Conservation (phyloP, 2,888 invertebrate genomes). For the Euplagia quadripunctaria region DNA sequence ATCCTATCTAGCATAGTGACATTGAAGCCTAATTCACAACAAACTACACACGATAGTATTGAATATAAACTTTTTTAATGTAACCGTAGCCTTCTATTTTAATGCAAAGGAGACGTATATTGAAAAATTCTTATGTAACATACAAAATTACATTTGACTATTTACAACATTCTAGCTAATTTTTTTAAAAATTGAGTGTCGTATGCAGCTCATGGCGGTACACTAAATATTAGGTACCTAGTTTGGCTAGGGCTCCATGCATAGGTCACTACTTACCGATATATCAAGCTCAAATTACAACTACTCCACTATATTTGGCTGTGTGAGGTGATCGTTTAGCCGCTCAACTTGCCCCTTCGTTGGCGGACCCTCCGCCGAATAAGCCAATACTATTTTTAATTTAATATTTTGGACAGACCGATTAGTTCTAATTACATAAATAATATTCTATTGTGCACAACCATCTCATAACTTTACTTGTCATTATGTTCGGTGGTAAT, state of each 20-base stretch:
- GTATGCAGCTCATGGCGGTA: conserved; percentile 70
- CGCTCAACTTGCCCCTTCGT: conserved; percentile 37
- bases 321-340: conserved; percentile 39
- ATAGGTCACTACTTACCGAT: conserved; percentile 73
- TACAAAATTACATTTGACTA: conserved; percentile 86
- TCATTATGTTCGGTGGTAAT: conserved; percentile 56
- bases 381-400: conserved; percentile 60
- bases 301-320: conserved; percentile 55
- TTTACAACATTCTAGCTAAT: conserved; percentile 84
- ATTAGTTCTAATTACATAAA: conserved; percentile 74
- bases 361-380: conserved; percentile 60
- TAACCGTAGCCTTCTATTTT: conserved; percentile 81
- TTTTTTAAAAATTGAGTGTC: conserved; percentile 69
- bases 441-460: conserved; percentile 84
- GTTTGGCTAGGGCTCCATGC: conserved; percentile 81
- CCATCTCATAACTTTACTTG: conserved; percentile 79
- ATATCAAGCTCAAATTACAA: conserved; percentile 74
- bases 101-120: conserved; percentile 83
- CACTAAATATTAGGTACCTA: conserved; percentile 78
- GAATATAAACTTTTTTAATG: conserved; percentile 78
- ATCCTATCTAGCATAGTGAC: conserved; percentile 83
- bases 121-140: conserved; percentile 83
- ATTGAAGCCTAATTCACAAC: conserved; percentile 84
- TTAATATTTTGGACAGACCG: conserved; percentile 78
- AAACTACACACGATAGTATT: conserved; percentile 84